Percentiles rank a stretch among this genome's conserved stretches.
Evolutionary conservation across 2,888 invertebrate species (phyloP).

Genomic region (Apantesis nais): DNA sequence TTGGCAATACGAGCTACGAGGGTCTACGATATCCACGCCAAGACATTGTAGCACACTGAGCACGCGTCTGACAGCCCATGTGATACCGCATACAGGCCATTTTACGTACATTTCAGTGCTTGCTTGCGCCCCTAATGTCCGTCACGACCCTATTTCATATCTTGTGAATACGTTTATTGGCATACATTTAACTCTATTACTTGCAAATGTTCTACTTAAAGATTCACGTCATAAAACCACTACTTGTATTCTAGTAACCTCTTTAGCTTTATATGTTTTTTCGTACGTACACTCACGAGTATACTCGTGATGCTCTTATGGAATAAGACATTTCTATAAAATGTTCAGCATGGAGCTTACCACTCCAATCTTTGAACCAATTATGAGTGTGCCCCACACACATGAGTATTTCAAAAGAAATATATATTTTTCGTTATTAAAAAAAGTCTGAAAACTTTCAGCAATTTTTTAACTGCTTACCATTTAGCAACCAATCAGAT

Average conservation of each 20-base stretch:
- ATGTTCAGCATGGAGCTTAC: not conserved
- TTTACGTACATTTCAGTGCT: conserved; percentile 17
- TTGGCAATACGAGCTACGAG: conserved; percentile 17
- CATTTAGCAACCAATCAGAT: too few species aligned
- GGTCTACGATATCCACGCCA: conserved; percentile 12
- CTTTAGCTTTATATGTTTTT: not conserved
- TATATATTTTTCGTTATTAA: not conserved
- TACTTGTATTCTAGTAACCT: not conserved
- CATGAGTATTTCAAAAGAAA: too few species aligned
- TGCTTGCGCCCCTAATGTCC: conserved; percentile 16
- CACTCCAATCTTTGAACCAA: not conserved
- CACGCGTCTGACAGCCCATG: conserved; percentile 7
- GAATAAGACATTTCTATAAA: not conserved
- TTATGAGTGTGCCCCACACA: too few species aligned
- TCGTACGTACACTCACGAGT: not conserved
- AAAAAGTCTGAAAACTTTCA: too few species aligned
- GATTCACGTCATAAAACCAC: not conserved
- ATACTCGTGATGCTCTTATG: not conserved
- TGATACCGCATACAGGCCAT: conserved; percentile 14
- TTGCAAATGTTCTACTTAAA: not conserved
- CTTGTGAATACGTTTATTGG: not conserved
- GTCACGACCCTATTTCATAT: conserved; percentile 7
- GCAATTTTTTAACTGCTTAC: too few species aligned
- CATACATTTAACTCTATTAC: not conserved
- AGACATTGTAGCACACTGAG: conserved; percentile 12